These are phyloP conservation scores for Agriotes lineatus DNA, from an alignment of 2,888 invertebrate species.

Conservation along the genomic window DNA sequence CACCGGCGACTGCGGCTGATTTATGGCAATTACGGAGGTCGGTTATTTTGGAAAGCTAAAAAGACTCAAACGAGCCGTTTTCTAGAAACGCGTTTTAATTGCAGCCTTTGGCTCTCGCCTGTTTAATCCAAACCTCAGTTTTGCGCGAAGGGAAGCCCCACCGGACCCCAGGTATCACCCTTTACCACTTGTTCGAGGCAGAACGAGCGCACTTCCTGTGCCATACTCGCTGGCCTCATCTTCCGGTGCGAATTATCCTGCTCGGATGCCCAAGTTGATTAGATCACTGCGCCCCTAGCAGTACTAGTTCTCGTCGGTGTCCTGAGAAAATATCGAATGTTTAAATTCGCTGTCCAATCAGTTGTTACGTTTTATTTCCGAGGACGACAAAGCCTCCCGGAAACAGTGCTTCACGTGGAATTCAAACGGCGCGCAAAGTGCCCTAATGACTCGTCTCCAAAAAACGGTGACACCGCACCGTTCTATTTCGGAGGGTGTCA, in stretches of 20 bases:
- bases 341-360: not conserved
- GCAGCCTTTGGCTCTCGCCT: too few species aligned
- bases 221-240: conserved; percentile 50
- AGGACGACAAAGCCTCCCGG: too few species aligned
- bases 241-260: conserved; percentile 60
- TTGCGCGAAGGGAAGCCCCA: too few species aligned
- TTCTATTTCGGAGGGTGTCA: conserved; percentile 35
- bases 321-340: too few species aligned
- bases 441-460: conserved; percentile 35
- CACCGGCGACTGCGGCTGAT: conserved; percentile 20
- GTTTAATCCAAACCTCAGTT: too few species aligned
- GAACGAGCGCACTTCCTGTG: conserved; percentile 55
- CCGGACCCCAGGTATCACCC: conserved; percentile 34
- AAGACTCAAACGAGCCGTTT: too few species aligned
- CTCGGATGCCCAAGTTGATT: conserved; percentile 56
- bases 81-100: too few species aligned
- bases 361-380: too few species aligned
- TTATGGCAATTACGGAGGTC: not conserved
- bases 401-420: conserved; percentile 36
- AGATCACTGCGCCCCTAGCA: conserved; percentile 21
- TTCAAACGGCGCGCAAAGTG: conserved; percentile 38
- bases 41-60: too few species aligned
- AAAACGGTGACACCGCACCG: conserved; percentile 26
- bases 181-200: conserved; percentile 35
- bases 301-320: too few species aligned